Percentiles rank a stretch among this genome's conserved stretches.
Conservation (phyloP, 1,140 invertebrate species). For the Drosophila chauvacae region DNA sequence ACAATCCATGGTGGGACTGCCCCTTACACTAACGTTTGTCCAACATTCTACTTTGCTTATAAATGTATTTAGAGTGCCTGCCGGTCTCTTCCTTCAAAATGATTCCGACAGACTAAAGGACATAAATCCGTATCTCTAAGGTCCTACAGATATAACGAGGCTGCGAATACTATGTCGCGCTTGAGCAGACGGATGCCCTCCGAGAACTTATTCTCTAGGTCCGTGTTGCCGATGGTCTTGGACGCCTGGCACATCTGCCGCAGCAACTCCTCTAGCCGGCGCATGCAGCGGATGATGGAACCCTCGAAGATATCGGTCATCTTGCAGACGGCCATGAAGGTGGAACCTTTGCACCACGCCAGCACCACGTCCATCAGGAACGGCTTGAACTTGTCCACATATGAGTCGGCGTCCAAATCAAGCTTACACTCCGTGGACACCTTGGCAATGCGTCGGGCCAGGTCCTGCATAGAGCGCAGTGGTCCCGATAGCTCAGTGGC, state of each 20-base stretch:
- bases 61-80: background rate
- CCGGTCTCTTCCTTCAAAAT: background rate
- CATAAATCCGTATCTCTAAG: background rate
- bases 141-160: constrained; percentile 96
- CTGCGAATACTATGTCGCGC: constrained; percentile 99
- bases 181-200: constrained; percentile 97
- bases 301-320: constrained; percentile 99
- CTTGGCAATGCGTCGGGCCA: constrained; percentile 95
- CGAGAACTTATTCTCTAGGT: constrained; percentile 98
- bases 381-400: constrained; percentile 97
- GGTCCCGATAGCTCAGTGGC: constrained; percentile 92
- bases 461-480: constrained; percentile 88
- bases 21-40: constrained; percentile 1
- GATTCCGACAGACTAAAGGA: background rate
- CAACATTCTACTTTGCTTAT: background rate
- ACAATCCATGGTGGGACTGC: background rate
- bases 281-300: constrained; percentile 98
- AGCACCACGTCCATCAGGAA: constrained; percentile 99
- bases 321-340: constrained; percentile 96
- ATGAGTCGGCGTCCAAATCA: constrained; percentile 94
- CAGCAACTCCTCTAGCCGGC: constrained; percentile 97
- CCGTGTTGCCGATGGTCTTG: constrained; percentile 98
- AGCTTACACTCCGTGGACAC: constrained; percentile 96
- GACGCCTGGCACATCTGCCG: constrained; percentile 98
- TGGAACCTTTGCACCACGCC: constrained; percentile 97